These are phyloP conservation scores for Sinelater perroti DNA, from an alignment of 2,888 invertebrate genomes.

Conservation along the genomic window DNA sequence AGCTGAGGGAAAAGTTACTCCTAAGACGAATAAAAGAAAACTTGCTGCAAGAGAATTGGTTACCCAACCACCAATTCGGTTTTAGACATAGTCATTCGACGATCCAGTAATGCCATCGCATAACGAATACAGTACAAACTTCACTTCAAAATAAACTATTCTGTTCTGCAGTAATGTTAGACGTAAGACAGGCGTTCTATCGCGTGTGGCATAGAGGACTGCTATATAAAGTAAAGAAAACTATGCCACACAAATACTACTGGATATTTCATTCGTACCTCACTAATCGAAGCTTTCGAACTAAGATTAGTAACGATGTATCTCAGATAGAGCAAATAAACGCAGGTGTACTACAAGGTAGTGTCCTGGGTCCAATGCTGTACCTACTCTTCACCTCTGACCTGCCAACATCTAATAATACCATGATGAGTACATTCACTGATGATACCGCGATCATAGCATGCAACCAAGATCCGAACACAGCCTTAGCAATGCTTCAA, in stretches of 20 bases:
- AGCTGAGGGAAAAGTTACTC: neutral
- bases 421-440: slow-evolving; percentile 4
- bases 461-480: too few species aligned
- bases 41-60: slow-evolving; percentile 4
- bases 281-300: neutral
- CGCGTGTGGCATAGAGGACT: slow-evolving; percentile 10
- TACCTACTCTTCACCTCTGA: neutral
- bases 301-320: slow-evolving; percentile 9
- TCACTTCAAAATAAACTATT: slow-evolving; percentile 6
- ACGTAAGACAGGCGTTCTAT: slow-evolving; percentile 4
- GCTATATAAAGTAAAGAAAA: slow-evolving; percentile 10
- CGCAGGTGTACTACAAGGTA: slow-evolving; percentile 1
- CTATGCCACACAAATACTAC: slow-evolving; percentile 3
- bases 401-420: slow-evolving; percentile 8
- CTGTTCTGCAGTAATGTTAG: slow-evolving; percentile 6
- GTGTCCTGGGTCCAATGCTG: slow-evolving; percentile 6
- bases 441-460: slow-evolving; percentile 2
- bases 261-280: slow-evolving; percentile 5
- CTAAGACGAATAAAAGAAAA: slow-evolving; percentile 4
- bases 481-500: neutral
- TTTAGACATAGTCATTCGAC: slow-evolving; percentile 13
- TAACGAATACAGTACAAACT: slow-evolving; percentile 14
- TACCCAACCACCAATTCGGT: slow-evolving; percentile 18
- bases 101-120: slow-evolving; percentile 11
- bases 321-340: too few species aligned